Percentiles rank a stretch among this genome's conserved stretches.
These are phyloP conservation scores for Poeciliopsis occidentalis DNA, from an alignment of 2,113 vertebrate species.

Conservation along the genomic window DNA sequence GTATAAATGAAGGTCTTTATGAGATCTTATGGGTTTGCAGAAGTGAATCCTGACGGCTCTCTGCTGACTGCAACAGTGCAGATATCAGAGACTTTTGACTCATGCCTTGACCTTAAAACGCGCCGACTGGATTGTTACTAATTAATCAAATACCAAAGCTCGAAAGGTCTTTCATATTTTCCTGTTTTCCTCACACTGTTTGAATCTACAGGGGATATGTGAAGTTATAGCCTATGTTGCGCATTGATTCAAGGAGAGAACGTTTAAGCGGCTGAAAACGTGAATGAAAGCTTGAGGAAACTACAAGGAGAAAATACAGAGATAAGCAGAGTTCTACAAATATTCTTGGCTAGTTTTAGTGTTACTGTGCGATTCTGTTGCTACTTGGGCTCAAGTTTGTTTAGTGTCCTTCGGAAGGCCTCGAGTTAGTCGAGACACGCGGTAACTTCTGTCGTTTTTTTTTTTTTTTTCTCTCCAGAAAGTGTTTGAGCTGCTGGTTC, in stretches of 20 bases:
- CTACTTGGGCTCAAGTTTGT: conserved; percentile 40
- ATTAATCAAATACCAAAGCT: conserved; percentile 31
- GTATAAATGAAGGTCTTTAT: not conserved
- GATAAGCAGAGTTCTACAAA: not conserved
- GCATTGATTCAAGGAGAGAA: not conserved
- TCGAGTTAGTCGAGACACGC: conserved; percentile 39
- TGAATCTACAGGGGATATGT: not conserved
- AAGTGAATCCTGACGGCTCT: conserved; percentile 38
- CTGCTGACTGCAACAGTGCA: conserved; percentile 50
- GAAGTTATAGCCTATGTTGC: conserved; percentile 1
- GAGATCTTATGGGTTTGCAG: conserved; percentile 39
- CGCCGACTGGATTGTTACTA: conserved; percentile 33
- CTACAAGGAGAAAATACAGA: not conserved
- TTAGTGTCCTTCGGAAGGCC: conserved; percentile 26
- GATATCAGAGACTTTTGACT: conserved; percentile 29
- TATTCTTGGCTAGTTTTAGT: conserved; percentile 1
- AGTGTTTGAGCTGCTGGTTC: conserved; percentile 50
- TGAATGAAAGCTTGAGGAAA: not conserved
- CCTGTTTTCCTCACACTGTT: conserved; percentile 30
- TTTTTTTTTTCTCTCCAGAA: not conserved
- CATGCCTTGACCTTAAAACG: conserved; percentile 40
- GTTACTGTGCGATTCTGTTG: not conserved
- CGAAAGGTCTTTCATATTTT: conserved; percentile 27
- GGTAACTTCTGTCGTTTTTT: conserved; percentile 50
- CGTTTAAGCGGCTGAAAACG: not conserved